Evolutionary conservation across 2,888 invertebrate species (phyloP), one percentile per base, ranked within the genome.

Genomic region (Pegoplata infirma): DNA sequence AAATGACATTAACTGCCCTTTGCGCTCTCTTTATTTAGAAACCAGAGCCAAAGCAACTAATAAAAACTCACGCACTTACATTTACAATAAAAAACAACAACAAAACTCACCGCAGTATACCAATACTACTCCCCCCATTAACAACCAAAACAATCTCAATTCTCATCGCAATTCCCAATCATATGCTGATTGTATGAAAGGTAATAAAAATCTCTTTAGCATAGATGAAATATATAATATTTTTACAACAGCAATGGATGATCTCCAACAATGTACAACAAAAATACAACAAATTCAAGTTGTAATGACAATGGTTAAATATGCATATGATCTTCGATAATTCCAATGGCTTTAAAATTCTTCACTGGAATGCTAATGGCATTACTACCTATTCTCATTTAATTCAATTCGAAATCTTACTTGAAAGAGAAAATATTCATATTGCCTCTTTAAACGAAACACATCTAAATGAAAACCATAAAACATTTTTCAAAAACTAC

Each of bases 361-460:
- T 64, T 32, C 53, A 66, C 17, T 66, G 66, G 49, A 66, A 66
- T 66, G 66, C 66, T 3, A 66, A 66, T 40, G 66, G 66, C 36
- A 53, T 51, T n/a, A 36, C 66, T 5, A 53, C 21, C n/a, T 63
- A 14, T 47, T 47, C 46, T 28, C n/a, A 63, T 12, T 17, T 63
- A 25, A 47, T n/a, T 19, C 66, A 53, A 66, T 40, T 66, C 7
- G 66, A 66, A 23, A n/a, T 5, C 53, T 19, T 53, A 12, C 12
- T 66, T 12, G 40, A 53, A 51, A 66, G 21, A 12, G 21, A 66
- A 8, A 53, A 66, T 36, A n/a, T n/a, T n/a, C n/a, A n/a, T n/a
- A n/a, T n/a, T n/a, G n/a, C n/a, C n/a, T n/a, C n/a, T n/a, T n/a
- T n/a, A n/a, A n/a, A n/a, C n/a, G n/a, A n/a, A n/a, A n/a, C n/a